Evolutionary conservation across 37 sponge, comb jelly and placozoan species (phyloP).

Genomic region (Geodia barretti): DNA sequence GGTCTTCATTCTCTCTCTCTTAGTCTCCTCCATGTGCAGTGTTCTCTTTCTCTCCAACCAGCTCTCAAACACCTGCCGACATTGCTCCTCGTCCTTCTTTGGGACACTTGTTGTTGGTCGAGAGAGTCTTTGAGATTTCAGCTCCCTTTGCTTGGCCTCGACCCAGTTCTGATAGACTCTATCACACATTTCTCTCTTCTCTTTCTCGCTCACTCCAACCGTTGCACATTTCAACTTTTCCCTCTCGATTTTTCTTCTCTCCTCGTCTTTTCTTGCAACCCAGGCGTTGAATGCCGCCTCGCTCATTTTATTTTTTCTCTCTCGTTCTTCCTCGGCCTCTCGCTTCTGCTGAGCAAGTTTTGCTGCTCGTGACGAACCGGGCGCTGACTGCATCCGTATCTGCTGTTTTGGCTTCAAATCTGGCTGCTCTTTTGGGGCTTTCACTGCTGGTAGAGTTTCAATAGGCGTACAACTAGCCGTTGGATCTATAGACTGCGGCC

Average conservation of each 20-base stretch:
- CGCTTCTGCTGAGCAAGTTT: slow-evolving; percentile 9
- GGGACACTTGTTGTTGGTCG: not conserved
- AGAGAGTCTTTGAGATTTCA: not conserved
- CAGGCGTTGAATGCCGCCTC: slow-evolving; percentile 61
- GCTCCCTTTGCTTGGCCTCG: slow-evolving; percentile 22
- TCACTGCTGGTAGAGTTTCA: slow-evolving; percentile 13
- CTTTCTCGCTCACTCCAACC: not conserved
- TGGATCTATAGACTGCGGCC: not conserved
- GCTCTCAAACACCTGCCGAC: slow-evolving; percentile 18
- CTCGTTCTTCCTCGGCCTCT: slow-evolving; percentile 1
- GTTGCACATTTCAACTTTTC: not conserved
- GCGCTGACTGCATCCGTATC: slow-evolving; percentile 1
- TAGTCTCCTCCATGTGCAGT: slow-evolving; percentile 9
- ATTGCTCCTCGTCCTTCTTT: not conserved
- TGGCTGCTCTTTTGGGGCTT: slow-evolving; percentile 2
- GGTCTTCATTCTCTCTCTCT: not conserved
- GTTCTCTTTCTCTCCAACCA: slow-evolving; percentile 63
- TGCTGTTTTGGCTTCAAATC: not conserved
- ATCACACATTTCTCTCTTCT: slow-evolving; percentile 19
- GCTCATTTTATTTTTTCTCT: not conserved
- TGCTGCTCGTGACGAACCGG: no score
- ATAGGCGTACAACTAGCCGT: not conserved
- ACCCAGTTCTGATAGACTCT: slow-evolving; percentile 54
- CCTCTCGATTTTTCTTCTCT: slow-evolving; percentile 7
- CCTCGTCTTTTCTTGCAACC: slow-evolving; percentile 45